phyloP scores from a whole-genome alignment of 2,888 invertebrate species.

The Tigriopus californicus region DNA sequence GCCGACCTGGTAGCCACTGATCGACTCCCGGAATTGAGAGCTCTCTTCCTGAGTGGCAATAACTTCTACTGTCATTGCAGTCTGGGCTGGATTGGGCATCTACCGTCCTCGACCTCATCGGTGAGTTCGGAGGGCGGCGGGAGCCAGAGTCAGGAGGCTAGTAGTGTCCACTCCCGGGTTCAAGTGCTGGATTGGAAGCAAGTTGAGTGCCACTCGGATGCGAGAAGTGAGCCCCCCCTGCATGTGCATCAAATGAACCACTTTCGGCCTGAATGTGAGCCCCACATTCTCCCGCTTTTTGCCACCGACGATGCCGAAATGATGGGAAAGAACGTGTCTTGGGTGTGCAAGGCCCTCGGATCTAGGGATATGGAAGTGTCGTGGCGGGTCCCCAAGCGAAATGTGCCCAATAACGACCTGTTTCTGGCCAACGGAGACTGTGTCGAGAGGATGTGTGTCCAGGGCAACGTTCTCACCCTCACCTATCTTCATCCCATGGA shows the following conservation, averaged over 20 bases:
- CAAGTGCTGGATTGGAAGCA: no score
- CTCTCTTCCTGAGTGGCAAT: slow-evolving; percentile 20
- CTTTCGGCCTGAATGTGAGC: slow-evolving; percentile 18
- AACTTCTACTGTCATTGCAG: slow-evolving; percentile 22
- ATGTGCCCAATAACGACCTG: not conserved
- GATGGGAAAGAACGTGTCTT: slow-evolving; percentile 20
- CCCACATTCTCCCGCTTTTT: slow-evolving; percentile 22
- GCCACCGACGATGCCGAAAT: slow-evolving; percentile 17
- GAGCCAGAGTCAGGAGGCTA: no score
- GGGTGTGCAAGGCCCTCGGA: slow-evolving; percentile 21
- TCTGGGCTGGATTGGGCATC: slow-evolving; percentile 20
- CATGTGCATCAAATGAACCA: no score
- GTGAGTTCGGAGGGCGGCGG: no score
- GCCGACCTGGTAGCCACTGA: slow-evolving; percentile 17
- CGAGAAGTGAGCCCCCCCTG: slow-evolving; percentile 1
- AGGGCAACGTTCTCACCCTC: slow-evolving; percentile 20
- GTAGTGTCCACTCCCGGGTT: no score
- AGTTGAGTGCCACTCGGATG: not conserved
- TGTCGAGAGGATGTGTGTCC: slow-evolving; percentile 18
- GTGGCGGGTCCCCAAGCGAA: slow-evolving; percentile 19
- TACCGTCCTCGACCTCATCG: no score
- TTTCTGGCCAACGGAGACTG: slow-evolving; percentile 15
- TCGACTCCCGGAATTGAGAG: slow-evolving; percentile 14
- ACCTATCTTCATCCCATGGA: slow-evolving; percentile 21
- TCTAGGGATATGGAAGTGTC: slow-evolving; percentile 18